Base-by-base conservation (phyloP, 2,888 invertebrate genomes). In the Yponomeuta malinellus region DNA sequence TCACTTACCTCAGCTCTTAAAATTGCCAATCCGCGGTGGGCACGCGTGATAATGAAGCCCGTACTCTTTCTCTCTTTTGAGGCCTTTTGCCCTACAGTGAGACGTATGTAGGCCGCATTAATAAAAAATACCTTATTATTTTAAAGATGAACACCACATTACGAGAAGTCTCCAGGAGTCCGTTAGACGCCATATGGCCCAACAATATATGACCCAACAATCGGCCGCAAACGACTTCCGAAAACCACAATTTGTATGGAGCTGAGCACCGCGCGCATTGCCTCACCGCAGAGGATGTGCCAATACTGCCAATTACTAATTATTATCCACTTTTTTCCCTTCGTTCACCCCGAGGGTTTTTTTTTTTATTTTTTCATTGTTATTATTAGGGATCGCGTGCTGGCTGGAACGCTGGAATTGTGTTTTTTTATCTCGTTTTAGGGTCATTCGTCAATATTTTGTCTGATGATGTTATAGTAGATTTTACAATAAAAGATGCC, bases 271-370 rank as follows among this genome's bases (percentile, higher is more conserved):
- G 23, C 43, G n/a, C 64, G 65, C 65, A 10, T 70, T 63, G 63
- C 29, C 65, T n/a, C 48, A 70, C 70, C 70, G 29, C 70, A 70
- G 59, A 70, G 70, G 70, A 70, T 70, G 70, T 70, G 70, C 70
- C 64, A 70, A 70, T 70, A 48, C 64, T 70, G 70, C 70, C 63
- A 70, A 70, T 70, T 70, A 70, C 70, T 65, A 64, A 70, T 70
- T 70, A 70, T 69, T 67, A 43, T 2, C 37, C n/a, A 59, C 52
- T 59, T 59, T 59, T 59, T 59, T 52, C 10, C 52, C 52, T 59
- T 59, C 29, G 0, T 52, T 48, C 48, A 48, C 68, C 48, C 48
- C 2, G 43, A 48, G 33, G 33, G 43, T 10, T 43, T 37, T 68
- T 68, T 68, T 68, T 68, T 68, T 5, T 8, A 37, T 43, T 68